Base-by-base conservation (phyloP, 1,140 invertebrate genomes). In the Scaptomyza graminum region DNA sequence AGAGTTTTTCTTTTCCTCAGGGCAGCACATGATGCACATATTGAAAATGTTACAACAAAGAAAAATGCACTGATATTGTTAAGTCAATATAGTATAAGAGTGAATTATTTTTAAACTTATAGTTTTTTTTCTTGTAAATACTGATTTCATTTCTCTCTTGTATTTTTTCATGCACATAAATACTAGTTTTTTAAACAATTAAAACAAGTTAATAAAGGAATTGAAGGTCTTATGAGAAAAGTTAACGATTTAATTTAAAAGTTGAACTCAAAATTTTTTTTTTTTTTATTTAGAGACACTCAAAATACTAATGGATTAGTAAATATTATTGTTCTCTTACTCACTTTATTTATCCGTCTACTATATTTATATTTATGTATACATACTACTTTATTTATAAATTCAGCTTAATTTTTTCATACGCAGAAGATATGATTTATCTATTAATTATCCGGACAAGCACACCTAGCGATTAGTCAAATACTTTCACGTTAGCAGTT, bases 371-470 rank as follows among this genome's bases (percentile, higher is more conserved):
- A 9, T n/a, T n/a, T n/a, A n/a, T n/a, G n/a, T n/a, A n/a, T n/a
- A n/a, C n/a, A n/a, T n/a, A n/a, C n/a, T n/a, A 11, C 34, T 37
- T 37, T 9, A 9, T 9, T 12, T 2, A 3, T 37, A 9, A 11
- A 11, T 37, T 2, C 34, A 37, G 9, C 50, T 16, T n/a, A 28
- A 11, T 31, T 39, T 22, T 55, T 44, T 34, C 34, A 28, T 25
- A 39, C 9, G 11, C 34, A 55, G 47, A 52, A 62, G 39, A 46
- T 76, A 73, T 80, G 66, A 70, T 80, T 80, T 80, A 81, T 76
- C 67, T 80, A 81, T 80, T 81, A 80, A 80, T 80, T 80, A 81
- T 81, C 62, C 68, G 72, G 78, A 76, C 77, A 75, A 62, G 65
- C 52, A 72, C 34, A 61, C 25, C 31, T 55, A n/a, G 39, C 22